Evolutionary conservation across 2,888 invertebrate genomes (phyloP), one percentile per base, ranked within the genome.

Genomic region (Teleiodes luculella): DNA sequence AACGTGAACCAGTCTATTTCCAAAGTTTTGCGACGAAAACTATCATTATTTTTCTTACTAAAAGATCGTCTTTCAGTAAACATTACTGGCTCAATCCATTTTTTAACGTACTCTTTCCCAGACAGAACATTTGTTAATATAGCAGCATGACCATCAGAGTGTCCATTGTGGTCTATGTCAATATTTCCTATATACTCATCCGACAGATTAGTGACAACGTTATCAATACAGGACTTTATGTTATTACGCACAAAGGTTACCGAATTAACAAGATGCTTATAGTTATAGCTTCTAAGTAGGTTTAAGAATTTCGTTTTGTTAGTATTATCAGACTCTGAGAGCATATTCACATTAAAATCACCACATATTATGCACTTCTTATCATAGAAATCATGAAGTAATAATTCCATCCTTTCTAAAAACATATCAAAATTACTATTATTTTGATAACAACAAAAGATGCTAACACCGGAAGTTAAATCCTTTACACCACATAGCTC

Each of bases 401-500:
- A 30, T 16, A 39, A 30, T 16, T 50, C 50, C 1, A 50, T 11
- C 6, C n/a, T 37, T 16, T 50, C 39, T 11, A 49, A 18, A 49
- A 49, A 49, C 1, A 31, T 16, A 5, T 6, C 14, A 31, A 33
- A 33, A 1, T 33, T 47, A 8, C 1, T 36, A 36, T 48, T 48
- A 35, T 48, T 48, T 20, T 48, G 47, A 18, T 53, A 53, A n/a
- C 30, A 47, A 41, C 53, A 48, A 20, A 30, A 48, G 3, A 53
- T 31, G 39, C 41, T n/a, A 3, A 54, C 3, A 35, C 18, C 24
- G 11, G 53, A 13, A 0, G n/a, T 4, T 3, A 33, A 1, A n/a
- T 54, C 53, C 18, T n/a, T 31, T 4, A 54, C 20, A 0, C 48
- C 53, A 35, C 53, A 54, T 14, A 54, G 8, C 28, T 47, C 39